phyloP scores from a whole-genome alignment of 2,797 vertebrate genomes.

The Siniperca obscura region DNA sequence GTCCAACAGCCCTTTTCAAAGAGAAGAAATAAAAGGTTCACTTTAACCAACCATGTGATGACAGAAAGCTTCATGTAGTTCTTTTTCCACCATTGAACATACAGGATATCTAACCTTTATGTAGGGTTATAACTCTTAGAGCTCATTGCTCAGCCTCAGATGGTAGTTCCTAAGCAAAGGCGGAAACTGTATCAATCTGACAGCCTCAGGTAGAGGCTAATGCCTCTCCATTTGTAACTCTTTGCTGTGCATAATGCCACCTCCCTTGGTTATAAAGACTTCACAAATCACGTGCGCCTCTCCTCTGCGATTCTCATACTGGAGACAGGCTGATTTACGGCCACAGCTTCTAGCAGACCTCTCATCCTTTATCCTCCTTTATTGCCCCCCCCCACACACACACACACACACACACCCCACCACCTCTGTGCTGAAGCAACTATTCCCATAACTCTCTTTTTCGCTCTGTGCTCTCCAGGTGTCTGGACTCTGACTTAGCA shows the following conservation, averaged over 20 bases:
- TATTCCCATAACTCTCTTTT: conserved; percentile 64
- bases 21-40: conserved; percentile 55
- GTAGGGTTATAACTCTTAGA: conserved; percentile 46
- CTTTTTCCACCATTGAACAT: conserved; percentile 55
- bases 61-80: conserved; percentile 48
- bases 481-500: conserved; percentile 76
- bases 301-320: conserved; percentile 50
- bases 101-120: conserved; percentile 44
- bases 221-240: conserved; percentile 76
- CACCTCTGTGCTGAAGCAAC: conserved; percentile 21
- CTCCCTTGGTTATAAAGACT: conserved; percentile 65
- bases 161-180: conserved; percentile 50
- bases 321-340: conserved; percentile 75
- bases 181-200: conserved; percentile 67
- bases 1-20: conserved; percentile 45
- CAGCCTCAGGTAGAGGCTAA: conserved; percentile 77
- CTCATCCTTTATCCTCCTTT: conserved; percentile 76
- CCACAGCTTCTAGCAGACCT: conserved; percentile 65
- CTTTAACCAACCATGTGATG: conserved; percentile 54
- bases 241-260: conserved; percentile 68
- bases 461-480: conserved; percentile 64
- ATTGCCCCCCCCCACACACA: conserved; percentile 19
- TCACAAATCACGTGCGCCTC: conserved; percentile 70
- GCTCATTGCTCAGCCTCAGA: conserved; percentile 58
- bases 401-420: not conserved